Base-by-base conservation (phyloP, 2,113 vertebrate genomes). In the Pelodiscus sinensis region DNA sequence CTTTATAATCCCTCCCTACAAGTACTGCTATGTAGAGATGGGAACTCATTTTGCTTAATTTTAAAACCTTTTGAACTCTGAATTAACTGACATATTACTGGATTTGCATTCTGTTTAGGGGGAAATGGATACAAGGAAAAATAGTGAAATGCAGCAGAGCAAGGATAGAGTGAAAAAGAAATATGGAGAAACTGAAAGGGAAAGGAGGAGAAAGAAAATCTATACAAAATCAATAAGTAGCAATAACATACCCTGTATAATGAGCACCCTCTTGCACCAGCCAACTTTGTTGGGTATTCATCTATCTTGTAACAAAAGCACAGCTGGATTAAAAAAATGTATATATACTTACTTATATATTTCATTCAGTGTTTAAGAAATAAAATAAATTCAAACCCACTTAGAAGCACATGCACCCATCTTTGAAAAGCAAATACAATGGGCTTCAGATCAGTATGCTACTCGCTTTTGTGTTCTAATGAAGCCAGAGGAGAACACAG, bases 381-480 rank as follows among this genome's bases (percentile, higher is more conserved):
- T 18, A 35, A n/a, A 68, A 35, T 68, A 65, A 75, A 81, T 78
- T 95, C 84, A 89, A 96, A 82, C 54, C 38, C 75, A 44, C 50
- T 93, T 90, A 81, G 73, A 90, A 92, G 60, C 82, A n/a, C 3
- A 13, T 84, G 71, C 91, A 60, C 22, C 55, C 82, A 87, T 75
- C 56, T 75, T 80, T 75, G 78, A 90, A 90, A 60, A 82, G 31
- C 3, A 68, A 44, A 75, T 44, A 75, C 10, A 75, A 90, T 87
- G 29, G 73, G 58, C 8, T 95, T 86, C 0, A 15, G 65, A 80
- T 85, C 94, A 65, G 84, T 90, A 56, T 96, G 88, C 86, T 89
- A 77, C 92, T 89, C 82, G 56, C 88, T 96, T 94, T 81, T 94
- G 73, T 90, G 52, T 93, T 94, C 87, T 92, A 92, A 96, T 91